A percentile compares a stretch with the other conserved stretches of the same genome.
phyloP scores from a whole-genome alignment of 35 echinoderm and acorn worm genomes.

The Eucidaris tribuloides region DNA sequence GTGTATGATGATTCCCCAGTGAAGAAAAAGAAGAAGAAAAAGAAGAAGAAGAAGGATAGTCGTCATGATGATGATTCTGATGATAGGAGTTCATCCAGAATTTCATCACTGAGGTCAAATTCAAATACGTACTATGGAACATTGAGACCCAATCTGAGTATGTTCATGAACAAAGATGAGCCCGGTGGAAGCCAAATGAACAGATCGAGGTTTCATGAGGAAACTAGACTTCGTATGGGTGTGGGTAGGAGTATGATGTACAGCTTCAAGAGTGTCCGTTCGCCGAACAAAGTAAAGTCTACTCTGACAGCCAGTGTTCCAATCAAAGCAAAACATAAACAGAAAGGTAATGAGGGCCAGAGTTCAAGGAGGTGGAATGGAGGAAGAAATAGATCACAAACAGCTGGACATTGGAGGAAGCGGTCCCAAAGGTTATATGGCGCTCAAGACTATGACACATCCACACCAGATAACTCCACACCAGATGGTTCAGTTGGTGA shows the following conservation, averaged over 20 bases:
- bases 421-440: constrained; percentile 26
- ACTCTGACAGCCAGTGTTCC: constrained; percentile 65
- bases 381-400: constrained; percentile 22
- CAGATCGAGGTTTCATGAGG: too few relatives aligned
- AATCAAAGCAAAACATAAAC: constrained; percentile 55
- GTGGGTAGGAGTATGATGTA: constrained; percentile 16
- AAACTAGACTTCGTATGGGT: too few relatives aligned
- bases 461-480: not conserved
- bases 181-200: too few relatives aligned
- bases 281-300: constrained; percentile 55
- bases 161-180: too few relatives aligned
- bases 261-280: constrained; percentile 50
- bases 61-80: not conserved
- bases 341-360: not conserved
- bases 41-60: constrained; percentile 35
- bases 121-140: not conserved
- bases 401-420: not conserved
- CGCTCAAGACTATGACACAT: not conserved
- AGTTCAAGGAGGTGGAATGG: constrained; percentile 49
- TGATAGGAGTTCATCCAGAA: not conserved
- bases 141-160: not conserved
- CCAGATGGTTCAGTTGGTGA: not conserved
- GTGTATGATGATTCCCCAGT: not conserved
- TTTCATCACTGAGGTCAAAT: constrained; percentile 4
- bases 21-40: constrained; percentile 30